These are phyloP conservation scores for Papilio aristodemus DNA, from an alignment of 1,140 invertebrate species.

Conservation along the genomic window DNA sequence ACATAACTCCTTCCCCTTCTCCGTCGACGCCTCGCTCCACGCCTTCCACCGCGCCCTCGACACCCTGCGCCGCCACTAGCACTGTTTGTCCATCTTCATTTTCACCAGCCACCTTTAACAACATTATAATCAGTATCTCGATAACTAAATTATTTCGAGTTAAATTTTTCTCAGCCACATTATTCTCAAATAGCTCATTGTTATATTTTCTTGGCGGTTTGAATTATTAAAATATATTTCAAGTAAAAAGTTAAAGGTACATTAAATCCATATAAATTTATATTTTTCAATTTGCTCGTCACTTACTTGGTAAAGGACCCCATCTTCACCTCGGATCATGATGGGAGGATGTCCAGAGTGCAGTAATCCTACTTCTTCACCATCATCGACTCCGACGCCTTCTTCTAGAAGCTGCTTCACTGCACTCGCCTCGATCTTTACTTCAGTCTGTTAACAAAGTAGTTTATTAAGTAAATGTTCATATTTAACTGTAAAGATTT, in stretches of 20 bases:
- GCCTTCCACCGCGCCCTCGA: slow-evolving; percentile 82
- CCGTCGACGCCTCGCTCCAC: slow-evolving; percentile 84
- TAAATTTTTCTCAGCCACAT: too few species aligned
- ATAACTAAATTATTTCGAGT: background rate
- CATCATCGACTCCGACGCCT: slow-evolving; percentile 61
- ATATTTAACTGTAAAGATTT: too few species aligned
- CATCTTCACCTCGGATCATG: slow-evolving; percentile 85
- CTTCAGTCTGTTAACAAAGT: slow-evolving; percentile 58
- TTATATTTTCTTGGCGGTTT: too few species aligned
- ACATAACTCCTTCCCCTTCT: slow-evolving; percentile 82
- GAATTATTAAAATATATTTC: too few species aligned
- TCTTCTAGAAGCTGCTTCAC: slow-evolving; percentile 73
- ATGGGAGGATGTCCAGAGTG: slow-evolving; percentile 80
- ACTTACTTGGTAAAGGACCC: slow-evolving; percentile 82
- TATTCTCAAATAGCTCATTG: too few species aligned
- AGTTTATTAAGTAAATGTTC: background rate
- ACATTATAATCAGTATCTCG: background rate
- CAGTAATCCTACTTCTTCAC: slow-evolving; percentile 59
- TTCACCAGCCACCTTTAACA: slow-evolving; percentile 85
- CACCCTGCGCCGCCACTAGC: slow-evolving; percentile 46
- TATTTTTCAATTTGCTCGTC: too few species aligned
- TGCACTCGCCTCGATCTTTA: slow-evolving; percentile 69
- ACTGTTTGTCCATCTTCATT: slow-evolving; percentile 88
- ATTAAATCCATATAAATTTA: too few species aligned
- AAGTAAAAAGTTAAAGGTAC: too few species aligned